A percentile compares a stretch with the other conserved stretches of the same genome.
Conservation (phyloP, 2,888 invertebrate genomes). For the Petrolisthes cinctipes region DNA sequence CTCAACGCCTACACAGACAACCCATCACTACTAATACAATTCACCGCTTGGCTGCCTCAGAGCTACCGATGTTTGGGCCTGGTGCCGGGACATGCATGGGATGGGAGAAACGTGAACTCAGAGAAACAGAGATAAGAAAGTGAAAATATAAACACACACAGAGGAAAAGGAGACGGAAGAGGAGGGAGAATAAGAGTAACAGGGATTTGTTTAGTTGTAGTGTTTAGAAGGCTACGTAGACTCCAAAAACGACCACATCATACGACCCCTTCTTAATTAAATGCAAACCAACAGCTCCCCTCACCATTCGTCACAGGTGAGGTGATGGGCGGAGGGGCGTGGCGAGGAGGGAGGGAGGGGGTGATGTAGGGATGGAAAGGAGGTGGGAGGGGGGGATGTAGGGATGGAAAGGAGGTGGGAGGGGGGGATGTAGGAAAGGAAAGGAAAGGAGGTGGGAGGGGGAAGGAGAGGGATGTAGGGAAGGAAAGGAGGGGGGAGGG, state of each 20-base stretch:
- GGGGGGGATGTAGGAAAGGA: neutral
- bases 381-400: neutral
- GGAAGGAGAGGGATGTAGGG: neutral
- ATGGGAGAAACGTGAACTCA: neutral
- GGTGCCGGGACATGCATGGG: neutral
- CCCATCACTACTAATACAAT: slow-evolving; percentile 42
- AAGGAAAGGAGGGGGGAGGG: neutral
- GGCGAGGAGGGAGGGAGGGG: neutral
- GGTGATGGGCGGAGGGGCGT: slow-evolving; percentile 24
- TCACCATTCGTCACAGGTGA: slow-evolving; percentile 46
- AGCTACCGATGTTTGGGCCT: neutral
- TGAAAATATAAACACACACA: neutral
- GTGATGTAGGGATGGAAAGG: neutral
- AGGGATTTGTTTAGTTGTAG: too few relatives aligned
- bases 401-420: neutral
- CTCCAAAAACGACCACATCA: too few relatives aligned
- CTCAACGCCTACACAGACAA: neutral
- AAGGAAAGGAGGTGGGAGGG: neutral
- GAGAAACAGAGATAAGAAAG: neutral
- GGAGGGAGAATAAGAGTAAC: neutral
- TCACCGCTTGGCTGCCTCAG: slow-evolving; percentile 38
- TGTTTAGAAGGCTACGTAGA: too few relatives aligned
- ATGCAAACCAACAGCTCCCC: slow-evolving; percentile 25
- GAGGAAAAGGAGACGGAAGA: neutral
- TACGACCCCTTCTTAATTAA: neutral